These are phyloP conservation scores for Nettapus auritus DNA, from an alignment of 2,113 vertebrate genomes.

Conservation along the genomic window DNA sequence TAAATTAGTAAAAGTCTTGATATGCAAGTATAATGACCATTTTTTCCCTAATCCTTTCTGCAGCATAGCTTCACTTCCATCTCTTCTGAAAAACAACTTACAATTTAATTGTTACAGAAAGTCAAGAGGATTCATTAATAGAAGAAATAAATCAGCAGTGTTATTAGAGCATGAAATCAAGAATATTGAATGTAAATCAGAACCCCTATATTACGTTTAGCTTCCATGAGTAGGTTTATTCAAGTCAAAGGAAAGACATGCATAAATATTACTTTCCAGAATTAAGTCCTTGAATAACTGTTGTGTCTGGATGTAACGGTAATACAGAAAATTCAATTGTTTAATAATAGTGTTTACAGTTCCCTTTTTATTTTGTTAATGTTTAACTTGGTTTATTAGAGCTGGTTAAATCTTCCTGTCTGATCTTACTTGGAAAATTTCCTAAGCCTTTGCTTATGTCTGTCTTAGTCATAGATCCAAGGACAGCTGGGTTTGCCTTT, in stretches of 20 bases:
- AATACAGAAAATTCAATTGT: neutral
- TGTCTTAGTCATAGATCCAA: neutral
- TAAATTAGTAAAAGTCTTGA: slow-evolving; percentile 37
- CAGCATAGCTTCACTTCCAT: slow-evolving; percentile 20
- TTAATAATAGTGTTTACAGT: neutral
- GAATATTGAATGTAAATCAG: slow-evolving; percentile 31
- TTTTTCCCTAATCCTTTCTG: neutral
- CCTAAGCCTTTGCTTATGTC: neutral
- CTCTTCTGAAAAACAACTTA: slow-evolving; percentile 49
- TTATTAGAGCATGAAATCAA: slow-evolving; percentile 77
- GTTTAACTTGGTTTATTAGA: neutral
- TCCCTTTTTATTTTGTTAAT: neutral
- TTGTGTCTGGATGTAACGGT: neutral
- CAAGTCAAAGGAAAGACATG: neutral
- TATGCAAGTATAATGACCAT: slow-evolving; percentile 10
- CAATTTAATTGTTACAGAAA: slow-evolving; percentile 63
- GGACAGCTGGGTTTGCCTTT: neutral
- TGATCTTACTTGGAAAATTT: neutral
- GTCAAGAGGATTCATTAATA: slow-evolving; percentile 59
- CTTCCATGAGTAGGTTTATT: neutral
- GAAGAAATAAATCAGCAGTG: slow-evolving; percentile 62
- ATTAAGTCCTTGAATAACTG: neutral
- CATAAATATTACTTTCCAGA: neutral
- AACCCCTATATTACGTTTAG: slow-evolving; percentile 1
- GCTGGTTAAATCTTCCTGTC: neutral